Percentiles rank a stretch among this genome's conserved stretches.
phyloP scores from a whole-genome alignment of 1,140 invertebrate genomes.

The Pseudomyrmex pallidus region DNA sequence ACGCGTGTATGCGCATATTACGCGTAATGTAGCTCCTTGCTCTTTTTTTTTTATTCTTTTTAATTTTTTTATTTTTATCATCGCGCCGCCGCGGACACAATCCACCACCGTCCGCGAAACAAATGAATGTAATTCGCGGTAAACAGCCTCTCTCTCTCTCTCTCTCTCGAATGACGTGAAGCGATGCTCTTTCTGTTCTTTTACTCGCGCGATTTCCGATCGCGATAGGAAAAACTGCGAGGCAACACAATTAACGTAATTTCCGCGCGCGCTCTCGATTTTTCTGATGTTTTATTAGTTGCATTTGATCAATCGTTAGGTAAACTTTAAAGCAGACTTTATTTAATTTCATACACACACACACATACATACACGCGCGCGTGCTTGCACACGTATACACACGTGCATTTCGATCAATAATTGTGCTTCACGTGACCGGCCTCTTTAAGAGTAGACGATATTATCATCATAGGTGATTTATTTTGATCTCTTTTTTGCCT shows the following conservation, averaged over 20 bases:
- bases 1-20: not conserved
- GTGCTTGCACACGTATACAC: too few relatives aligned
- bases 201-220: not conserved
- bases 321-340: not conserved
- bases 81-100: constrained; percentile 1
- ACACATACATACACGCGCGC: too few relatives aligned
- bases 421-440: not conserved
- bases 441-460: constrained; percentile 44
- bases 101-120: constrained; percentile 23
- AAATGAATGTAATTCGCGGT: constrained; percentile 31
- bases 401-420: not conserved
- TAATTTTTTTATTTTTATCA: not conserved
- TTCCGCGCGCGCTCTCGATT: not conserved
- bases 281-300: not conserved
- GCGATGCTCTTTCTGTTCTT: not conserved
- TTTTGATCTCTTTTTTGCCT: constrained; percentile 63
- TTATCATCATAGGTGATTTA: constrained; percentile 71
- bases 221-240: not conserved
- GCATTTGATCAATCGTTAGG: not conserved
- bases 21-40: not conserved
- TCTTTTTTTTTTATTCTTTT: not conserved
- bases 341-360: constrained; percentile 1
- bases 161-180: too few relatives aligned
- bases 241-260: not conserved
- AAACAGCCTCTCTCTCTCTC: constrained; percentile 4